Conservation (phyloP, 2,797 vertebrate genomes). For the Crax fasciolata region DNA sequence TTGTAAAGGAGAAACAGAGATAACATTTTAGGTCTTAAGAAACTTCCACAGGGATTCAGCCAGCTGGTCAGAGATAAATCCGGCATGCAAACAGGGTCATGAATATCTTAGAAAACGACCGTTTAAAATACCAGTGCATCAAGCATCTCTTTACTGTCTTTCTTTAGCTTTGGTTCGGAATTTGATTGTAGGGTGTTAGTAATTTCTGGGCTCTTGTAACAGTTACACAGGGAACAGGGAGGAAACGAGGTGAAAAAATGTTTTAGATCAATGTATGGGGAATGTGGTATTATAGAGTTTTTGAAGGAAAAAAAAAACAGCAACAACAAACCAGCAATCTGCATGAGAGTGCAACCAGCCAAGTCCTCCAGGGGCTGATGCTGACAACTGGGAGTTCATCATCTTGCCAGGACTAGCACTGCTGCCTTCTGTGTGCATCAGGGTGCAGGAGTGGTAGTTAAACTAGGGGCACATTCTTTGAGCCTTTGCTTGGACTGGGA, state of each 20-base stretch:
- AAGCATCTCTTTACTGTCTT: background rate
- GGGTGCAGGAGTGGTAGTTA: background rate
- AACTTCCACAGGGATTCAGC: background rate
- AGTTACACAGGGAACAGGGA: background rate
- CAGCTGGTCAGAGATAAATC: slow-evolving; percentile 16
- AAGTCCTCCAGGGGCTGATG: background rate
- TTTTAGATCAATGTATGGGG: background rate
- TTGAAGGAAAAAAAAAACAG: background rate
- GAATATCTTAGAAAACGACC: background rate
- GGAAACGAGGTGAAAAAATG: background rate
- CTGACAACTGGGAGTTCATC: background rate
- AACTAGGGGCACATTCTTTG: background rate
- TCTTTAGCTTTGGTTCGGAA: background rate
- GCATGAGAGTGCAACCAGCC: background rate
- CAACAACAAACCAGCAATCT: accelerated
- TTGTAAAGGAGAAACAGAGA: background rate
- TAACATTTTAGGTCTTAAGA: background rate
- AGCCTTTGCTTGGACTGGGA: background rate
- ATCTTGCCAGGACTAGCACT: background rate
- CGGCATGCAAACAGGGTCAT: background rate
- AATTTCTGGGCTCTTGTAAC: background rate
- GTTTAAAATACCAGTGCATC: background rate
- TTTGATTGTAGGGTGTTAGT: background rate
- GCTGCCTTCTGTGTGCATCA: background rate
- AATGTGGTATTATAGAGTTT: background rate